phyloP scores from a whole-genome alignment of 2,888 invertebrate genomes.

The Acronicta leporina region DNA sequence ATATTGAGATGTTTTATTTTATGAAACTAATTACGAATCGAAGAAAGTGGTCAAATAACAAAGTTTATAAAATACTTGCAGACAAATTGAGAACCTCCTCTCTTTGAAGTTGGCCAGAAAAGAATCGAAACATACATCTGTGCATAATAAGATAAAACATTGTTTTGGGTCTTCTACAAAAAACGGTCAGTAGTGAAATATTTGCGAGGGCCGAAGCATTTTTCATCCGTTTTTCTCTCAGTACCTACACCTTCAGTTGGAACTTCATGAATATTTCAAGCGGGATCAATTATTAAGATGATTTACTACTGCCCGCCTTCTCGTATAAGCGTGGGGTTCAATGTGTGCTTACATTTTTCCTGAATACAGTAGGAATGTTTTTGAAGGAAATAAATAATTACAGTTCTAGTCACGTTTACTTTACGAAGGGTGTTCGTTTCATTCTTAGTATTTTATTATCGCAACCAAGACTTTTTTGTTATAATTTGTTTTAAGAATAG shows the following conservation, averaged over 20 bases:
- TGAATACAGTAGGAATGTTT: slow-evolving; percentile 57
- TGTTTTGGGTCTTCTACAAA: slow-evolving; percentile 54
- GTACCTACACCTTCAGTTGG: slow-evolving; percentile 78
- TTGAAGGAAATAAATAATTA: slow-evolving; percentile 54
- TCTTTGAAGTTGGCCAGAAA: neutral
- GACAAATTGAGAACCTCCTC: neutral
- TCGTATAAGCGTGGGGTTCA: slow-evolving; percentile 69
- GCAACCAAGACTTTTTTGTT: neutral
- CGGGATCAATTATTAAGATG: slow-evolving; percentile 88
- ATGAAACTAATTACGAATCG: no score
- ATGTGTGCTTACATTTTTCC: slow-evolving; percentile 69
- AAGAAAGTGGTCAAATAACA: no score
- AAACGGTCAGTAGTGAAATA: slow-evolving; percentile 77
- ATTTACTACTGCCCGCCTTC: slow-evolving; percentile 80
- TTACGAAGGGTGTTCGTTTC: slow-evolving; percentile 43
- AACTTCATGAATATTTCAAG: slow-evolving; percentile 87
- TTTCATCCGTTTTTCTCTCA: slow-evolving; percentile 80
- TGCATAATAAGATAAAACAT: slow-evolving; percentile 52
- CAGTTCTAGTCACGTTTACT: slow-evolving; percentile 55
- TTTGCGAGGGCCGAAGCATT: slow-evolving; percentile 74
- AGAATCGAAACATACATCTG: slow-evolving; percentile 7
- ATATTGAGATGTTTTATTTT: no score
- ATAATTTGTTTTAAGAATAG: neutral
- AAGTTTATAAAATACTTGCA: no score
- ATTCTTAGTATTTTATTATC: slow-evolving; percentile 30